A percentile compares a stretch with the other conserved stretches of the same genome.
Evolutionary conservation across 1,140 invertebrate genomes (phyloP).

Genomic region (Apis dorsata): DNA sequence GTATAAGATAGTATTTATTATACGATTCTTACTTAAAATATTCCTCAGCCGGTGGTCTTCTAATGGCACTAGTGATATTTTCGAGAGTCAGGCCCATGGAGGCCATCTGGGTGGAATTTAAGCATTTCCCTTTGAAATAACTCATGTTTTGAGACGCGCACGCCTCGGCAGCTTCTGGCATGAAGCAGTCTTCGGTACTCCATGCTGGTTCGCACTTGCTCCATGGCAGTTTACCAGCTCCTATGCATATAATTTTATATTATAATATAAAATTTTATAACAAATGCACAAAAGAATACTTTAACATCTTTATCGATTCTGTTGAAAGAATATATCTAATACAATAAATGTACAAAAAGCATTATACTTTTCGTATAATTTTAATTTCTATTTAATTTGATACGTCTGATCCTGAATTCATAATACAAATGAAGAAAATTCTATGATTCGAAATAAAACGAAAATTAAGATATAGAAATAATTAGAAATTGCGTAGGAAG

Average conservation of each 20-base stretch:
- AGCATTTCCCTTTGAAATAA: slow-evolving; percentile 82
- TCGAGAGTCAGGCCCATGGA: slow-evolving; percentile 72
- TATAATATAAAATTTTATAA: no score
- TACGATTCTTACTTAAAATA: slow-evolving; percentile 86
- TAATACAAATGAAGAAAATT: no score
- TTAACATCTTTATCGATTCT: no score
- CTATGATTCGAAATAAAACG: no score
- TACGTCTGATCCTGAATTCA: no score
- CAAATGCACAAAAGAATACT: no score
- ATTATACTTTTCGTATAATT: no score
- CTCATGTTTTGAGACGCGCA: slow-evolving; percentile 83
- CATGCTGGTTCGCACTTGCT: slow-evolving; percentile 87
- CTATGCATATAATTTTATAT: slow-evolving; percentile 44
- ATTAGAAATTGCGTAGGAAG: no score
- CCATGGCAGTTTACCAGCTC: slow-evolving; percentile 85
- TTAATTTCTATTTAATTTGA: no score
- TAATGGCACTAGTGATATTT: slow-evolving; percentile 79
- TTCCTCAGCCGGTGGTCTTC: slow-evolving; percentile 89
- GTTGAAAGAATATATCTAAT: no score
- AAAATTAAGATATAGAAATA: no score
- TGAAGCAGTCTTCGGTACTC: slow-evolving; percentile 88
- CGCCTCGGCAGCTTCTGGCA: slow-evolving; percentile 83
- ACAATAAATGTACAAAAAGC: no score
- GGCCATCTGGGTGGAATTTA: slow-evolving; percentile 77
- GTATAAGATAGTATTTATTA: not conserved